Base-by-base conservation (phyloP, 64 coral and sea anemone species). In the Pocillopora damicornis region DNA sequence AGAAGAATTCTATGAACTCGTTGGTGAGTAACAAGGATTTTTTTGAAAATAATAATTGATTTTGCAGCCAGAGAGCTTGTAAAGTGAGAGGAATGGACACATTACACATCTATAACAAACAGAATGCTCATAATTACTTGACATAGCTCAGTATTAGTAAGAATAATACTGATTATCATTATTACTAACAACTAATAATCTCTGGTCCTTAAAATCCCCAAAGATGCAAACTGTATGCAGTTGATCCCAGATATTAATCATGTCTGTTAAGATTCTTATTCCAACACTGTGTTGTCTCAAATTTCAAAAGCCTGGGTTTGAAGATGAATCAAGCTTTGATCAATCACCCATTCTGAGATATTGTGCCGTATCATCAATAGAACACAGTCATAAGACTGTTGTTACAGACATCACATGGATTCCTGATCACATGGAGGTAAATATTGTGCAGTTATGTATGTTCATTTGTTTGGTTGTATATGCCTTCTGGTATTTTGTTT, bases 351-450 rank as follows among this genome's bases (percentile, higher is more conserved):
- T 90, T 74, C 67, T 99, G 58, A 82, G 96, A 13, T 95, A 98
- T 63, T 95, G 93, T 80, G 96, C 96, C 20, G 96, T 98, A 15
- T 98, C 96, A 1, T 94, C 96, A 35, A 98, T 98, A 76, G 96
- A 98, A 77, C 83, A 95, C 75, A 92, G 92, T 60, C 96, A 98
- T 56, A 99, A 99, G 57, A 93, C 93, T 22, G 88, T 91, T 15
- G 86, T 99, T 8, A 88, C 93, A 30, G 97, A 99, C 51, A 82
- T 99, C 17, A 88, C 86, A 35, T 99, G 97, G 97, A 88, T 99
- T 75, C 97, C 97, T 9, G 97, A 99, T 76, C 97, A 99, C 25
- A 95, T 99, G 79, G 97, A 99, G 97, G 94, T 95, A 73, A 63
- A 17, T 63, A 63, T 51, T 7, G 7, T 51, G 7, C 2, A 30